Base-by-base conservation (phyloP, 2,113 vertebrate species). In the Cranoglanis bouderius region DNA sequence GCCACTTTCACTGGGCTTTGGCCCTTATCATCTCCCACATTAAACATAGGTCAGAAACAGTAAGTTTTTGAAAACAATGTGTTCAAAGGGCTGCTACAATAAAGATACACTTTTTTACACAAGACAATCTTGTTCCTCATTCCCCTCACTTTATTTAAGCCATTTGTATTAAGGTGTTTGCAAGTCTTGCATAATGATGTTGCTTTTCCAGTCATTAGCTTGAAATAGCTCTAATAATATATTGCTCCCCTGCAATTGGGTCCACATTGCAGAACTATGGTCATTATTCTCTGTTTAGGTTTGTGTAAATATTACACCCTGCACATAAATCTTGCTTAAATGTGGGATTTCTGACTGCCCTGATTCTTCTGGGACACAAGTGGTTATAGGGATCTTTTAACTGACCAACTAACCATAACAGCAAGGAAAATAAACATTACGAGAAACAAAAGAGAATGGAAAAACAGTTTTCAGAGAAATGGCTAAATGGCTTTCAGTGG, bases 381-480 rank as follows among this genome's bases (percentile, higher is more conserved):
- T 49, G 29, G 10, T 49, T 49, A 77, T 46, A 77, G 21, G 5
- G 24, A 38, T 18, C 53, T 57, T 82, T 59, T 14, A 61, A 70
- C 38, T 38, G 19, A 70, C 19, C 19, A 38, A 84, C 75, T 75
- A 84, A 53, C 40, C 87, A 63, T 18, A 59, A 26, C 38, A 43
- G 40, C 29, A 26, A 63, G 40, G 55, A 59, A 82, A 74, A 55
- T 85, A 40, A 85, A 72, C 26, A 26, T 78, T 43, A 86, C 26
- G 40, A 59, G 55, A 46, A 84, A 80, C n/a, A 35, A 32, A 19
- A 46, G 55, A 61, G 83, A 85, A 82, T 63, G 16, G 32, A 55
- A 77, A 46, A 75, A 35, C 9, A 35, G 51, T 74, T 83, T 40
- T 83, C 49, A 43, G 40, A 82, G 61, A 61, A 75, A 49, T 21